Conservation (phyloP, 2,113 vertebrate genomes). For the Boulengeromyrus knoepffleri region DNA sequence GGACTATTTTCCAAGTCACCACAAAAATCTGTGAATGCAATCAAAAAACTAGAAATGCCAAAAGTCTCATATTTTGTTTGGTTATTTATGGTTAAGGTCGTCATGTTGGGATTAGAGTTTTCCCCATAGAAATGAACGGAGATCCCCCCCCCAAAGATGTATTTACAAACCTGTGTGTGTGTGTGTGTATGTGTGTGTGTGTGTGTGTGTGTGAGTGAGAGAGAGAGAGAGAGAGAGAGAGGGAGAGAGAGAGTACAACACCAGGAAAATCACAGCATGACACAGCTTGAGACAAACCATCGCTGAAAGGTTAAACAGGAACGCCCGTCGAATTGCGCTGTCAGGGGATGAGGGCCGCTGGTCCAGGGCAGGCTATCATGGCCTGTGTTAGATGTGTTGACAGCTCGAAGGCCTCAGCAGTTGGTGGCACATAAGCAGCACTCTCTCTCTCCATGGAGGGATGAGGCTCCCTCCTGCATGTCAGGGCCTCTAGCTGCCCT, state of each 20-base stretch:
- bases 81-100: neutral
- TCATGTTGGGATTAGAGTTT: neutral
- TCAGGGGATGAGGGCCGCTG: neutral
- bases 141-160: neutral
- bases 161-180: neutral
- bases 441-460: slow-evolving; percentile 30
- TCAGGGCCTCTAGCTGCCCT: neutral
- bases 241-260: neutral
- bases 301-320: neutral
- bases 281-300: neutral
- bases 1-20: neutral
- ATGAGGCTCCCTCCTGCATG: slow-evolving; percentile 10
- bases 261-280: neutral
- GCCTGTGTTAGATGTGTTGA: neutral
- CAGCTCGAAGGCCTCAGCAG: neutral
- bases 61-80: neutral
- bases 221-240: neutral
- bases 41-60: neutral
- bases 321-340: neutral
- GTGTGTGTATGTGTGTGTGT: neutral
- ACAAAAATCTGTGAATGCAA: neutral
- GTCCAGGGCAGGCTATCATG: neutral
- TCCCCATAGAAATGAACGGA: neutral
- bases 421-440: neutral
- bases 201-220: too few species aligned